These are phyloP conservation scores for Plestiodon gilberti DNA, from an alignment of 2,113 vertebrate genomes.

Conservation along the genomic window DNA sequence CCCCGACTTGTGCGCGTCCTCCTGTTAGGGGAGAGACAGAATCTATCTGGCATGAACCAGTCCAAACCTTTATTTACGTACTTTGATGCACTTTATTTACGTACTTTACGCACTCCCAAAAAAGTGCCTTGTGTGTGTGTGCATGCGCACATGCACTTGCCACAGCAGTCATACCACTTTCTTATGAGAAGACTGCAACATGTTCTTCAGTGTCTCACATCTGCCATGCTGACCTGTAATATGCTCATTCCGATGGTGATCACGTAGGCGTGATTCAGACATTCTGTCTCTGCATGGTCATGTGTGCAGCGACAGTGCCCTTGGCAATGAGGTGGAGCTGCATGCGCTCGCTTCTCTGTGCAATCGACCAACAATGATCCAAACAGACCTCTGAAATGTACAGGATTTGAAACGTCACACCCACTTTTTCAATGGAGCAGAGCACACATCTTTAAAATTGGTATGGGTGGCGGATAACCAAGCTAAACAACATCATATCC, in stretches of 20 bases:
- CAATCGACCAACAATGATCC: too few species aligned
- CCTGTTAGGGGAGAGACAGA: constrained; percentile 32
- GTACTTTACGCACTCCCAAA: too few species aligned
- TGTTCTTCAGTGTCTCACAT: background rate
- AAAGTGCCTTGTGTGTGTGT: background rate
- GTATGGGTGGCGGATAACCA: background rate
- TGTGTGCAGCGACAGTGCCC: too few species aligned
- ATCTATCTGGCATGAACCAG: constrained; percentile 43
- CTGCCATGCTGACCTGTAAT: background rate
- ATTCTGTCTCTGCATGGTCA: too few species aligned
- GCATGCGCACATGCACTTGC: too few species aligned
- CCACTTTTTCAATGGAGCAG: background rate
- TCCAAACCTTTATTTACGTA: constrained; percentile 15
- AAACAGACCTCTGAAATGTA: background rate
- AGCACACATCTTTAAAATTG: background rate
- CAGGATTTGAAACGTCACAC: background rate
- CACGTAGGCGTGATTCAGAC: too few species aligned
- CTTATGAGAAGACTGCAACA: background rate
- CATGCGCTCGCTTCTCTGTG: too few species aligned
- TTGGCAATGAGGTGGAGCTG: too few species aligned
- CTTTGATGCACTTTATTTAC: too few species aligned
- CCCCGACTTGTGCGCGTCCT: constrained; percentile 63
- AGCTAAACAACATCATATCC: background rate
- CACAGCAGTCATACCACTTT: background rate
- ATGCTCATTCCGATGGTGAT: background rate